Percentiles rank a stretch among this genome's conserved stretches.
These are phyloP conservation scores for Lampris incognitus DNA, from an alignment of 2,113 vertebrate genomes.

Conservation along the genomic window DNA sequence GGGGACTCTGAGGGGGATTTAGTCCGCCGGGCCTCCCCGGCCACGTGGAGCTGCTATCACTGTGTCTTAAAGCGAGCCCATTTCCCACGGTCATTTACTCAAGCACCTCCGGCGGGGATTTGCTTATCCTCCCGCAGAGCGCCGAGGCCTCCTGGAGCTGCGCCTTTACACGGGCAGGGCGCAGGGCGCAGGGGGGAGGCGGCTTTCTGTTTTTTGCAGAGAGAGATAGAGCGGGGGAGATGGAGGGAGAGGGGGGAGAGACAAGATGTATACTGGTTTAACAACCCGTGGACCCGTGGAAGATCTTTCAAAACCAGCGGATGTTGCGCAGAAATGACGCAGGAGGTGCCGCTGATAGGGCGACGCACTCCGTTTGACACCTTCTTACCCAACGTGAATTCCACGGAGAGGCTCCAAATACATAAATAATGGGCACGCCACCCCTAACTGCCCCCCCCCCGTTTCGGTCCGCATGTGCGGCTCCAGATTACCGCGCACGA, in stretches of 20 bases:
- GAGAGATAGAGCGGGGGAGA: conserved; percentile 44
- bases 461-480: conserved; percentile 37
- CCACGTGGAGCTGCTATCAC: conserved; percentile 60
- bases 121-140: conserved; percentile 65
- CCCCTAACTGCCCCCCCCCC: background rate
- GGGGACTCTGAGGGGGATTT: conserved; percentile 64
- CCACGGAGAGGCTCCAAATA: background rate
- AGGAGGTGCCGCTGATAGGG: no score
- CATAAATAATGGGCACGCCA: conserved; percentile 23
- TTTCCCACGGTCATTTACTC: conserved; percentile 77
- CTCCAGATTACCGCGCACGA: conserved; percentile 30
- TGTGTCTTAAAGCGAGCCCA: conserved; percentile 64
- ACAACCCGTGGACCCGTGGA: no score
- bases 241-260: conserved; percentile 4
- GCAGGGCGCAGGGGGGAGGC: background rate
- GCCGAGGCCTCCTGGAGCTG: conserved; percentile 46
- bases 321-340: no score
- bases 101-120: conserved; percentile 69
- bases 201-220: background rate
- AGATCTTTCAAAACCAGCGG: no score
- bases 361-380: no score
- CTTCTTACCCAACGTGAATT: no score
- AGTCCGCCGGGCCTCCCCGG: conserved; percentile 60
- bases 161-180: background rate
- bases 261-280: background rate